phyloP scores from a whole-genome alignment of 2,113 vertebrate species.

The Leptodactylus fuscus region DNA sequence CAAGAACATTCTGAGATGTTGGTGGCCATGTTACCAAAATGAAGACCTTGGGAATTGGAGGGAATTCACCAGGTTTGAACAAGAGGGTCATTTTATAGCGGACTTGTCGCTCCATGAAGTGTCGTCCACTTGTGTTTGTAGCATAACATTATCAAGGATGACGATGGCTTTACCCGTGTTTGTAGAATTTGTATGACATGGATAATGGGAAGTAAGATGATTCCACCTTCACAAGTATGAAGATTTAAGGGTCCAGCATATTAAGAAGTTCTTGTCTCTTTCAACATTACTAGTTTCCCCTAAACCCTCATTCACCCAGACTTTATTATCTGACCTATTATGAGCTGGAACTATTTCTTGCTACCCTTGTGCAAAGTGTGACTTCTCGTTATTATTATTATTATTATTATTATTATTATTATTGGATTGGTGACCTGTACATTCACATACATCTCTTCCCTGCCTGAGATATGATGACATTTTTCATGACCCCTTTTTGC shows the following conservation, averaged over 20 bases:
- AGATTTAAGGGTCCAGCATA: neutral
- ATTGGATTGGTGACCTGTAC: neutral
- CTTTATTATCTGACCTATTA: neutral
- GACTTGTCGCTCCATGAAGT: too few relatives aligned
- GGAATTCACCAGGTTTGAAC: too few relatives aligned
- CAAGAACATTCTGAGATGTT: too few relatives aligned
- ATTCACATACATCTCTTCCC: too few relatives aligned
- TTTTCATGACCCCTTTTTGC: neutral
- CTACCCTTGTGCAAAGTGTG: neutral
- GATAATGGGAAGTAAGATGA: neutral
- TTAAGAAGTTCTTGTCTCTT: neutral
- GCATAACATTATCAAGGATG: too few relatives aligned
- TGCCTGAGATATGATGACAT: too few relatives aligned
- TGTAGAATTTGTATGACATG: neutral
- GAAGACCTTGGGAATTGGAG: too few relatives aligned
- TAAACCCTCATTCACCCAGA: neutral
- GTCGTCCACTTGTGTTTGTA: too few relatives aligned
- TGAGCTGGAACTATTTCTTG: neutral
- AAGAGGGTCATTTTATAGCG: too few relatives aligned
- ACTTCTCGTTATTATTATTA: constrained; percentile 5
- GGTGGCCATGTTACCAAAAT: too few relatives aligned
- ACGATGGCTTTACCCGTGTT: neutral
- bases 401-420: too few relatives aligned
- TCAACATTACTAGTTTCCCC: neutral
- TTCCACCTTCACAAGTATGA: neutral